A percentile compares a stretch with the other conserved stretches of the same genome.
phyloP scores from a whole-genome alignment of 2,797 vertebrate genomes.

The Synanceia verrucosa region DNA sequence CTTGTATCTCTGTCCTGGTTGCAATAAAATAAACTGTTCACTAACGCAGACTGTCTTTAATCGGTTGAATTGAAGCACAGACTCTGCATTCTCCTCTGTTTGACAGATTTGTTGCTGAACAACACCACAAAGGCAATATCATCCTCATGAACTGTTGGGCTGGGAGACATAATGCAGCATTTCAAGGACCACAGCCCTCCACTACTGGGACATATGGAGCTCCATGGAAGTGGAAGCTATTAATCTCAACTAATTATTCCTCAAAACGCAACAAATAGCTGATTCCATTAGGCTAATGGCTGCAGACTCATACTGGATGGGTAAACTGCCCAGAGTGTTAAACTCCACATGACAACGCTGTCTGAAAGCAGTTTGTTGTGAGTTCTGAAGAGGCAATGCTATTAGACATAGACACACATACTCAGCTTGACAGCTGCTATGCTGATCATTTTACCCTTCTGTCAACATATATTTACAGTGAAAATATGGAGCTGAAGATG shows the following conservation, averaged over 20 bases:
- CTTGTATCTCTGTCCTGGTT: not conserved
- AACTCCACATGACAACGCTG: not conserved
- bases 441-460: not conserved
- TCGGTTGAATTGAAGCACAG: not conserved
- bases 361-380: constrained; percentile 1
- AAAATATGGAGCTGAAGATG: not conserved
- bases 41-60: not conserved
- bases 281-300: not conserved
- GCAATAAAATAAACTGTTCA: not conserved
- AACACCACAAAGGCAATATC: not conserved
- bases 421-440: not conserved
- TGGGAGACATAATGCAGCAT: constrained; percentile 7
- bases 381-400: constrained; percentile 1
- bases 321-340: not conserved
- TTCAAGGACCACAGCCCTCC: not conserved
- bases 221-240: not conserved
- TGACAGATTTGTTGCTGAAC: not conserved
- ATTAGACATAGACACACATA: not conserved
- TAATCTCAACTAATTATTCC: not conserved
- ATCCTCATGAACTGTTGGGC: not conserved
- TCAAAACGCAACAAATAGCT: not conserved
- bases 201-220: not conserved
- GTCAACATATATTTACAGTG: not conserved
- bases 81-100: not conserved
- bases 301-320: not conserved